Base-by-base conservation (phyloP, 2,797 vertebrate genomes). In the Amphiprion clarkii region DNA sequence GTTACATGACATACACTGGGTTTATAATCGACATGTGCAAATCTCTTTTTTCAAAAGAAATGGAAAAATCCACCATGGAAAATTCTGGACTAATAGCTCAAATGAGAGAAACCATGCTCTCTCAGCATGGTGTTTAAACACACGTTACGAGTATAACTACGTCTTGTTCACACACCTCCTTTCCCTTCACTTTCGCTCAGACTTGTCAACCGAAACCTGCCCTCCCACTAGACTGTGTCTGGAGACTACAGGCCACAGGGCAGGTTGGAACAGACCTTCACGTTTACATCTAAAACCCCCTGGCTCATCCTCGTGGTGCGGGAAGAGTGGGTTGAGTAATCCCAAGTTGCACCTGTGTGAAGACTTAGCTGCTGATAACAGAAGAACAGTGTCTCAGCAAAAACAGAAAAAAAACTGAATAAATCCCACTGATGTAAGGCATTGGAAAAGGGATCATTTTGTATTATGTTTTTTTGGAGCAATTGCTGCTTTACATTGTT, bases 131-230 rank as follows among this genome's bases (percentile, higher is more conserved):
- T 63, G 44, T 67, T 81, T 36, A 82, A 69, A 72, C 81, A 67
- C 56, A 64, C 9, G 0, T 44, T 27, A 51, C 46, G 66, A 19
- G 1, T 19, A 55, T 27, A 68, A 53, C 51, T 52, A 4, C 25
- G 5, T 75, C 39, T 71, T 61, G 56, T 85, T 86, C 71, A 74
- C 80, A 86, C 76, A 11, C 78, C 39, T 59, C 61, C 51, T 76
- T 73, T 77, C 46, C 33, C 61, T 12, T 17, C 21, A 70, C 67
- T 84, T 89, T 82, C 33, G 90, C 88, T 90, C 82, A 90, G 90
- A 90, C 91, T 87, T 93, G 92, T 92, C 70, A 85, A 74, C 76
- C 88, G 89, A 92, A 93, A 92, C 90, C 74, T 74, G 2, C 67
- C 77, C 79, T 85, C 85, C 87, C 84, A 86, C 52, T 36, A 70